Evolutionary conservation across 2,113 vertebrate genomes (phyloP), one percentile per base, ranked within the genome.

Genomic region (Bungarus multicinctus): DNA sequence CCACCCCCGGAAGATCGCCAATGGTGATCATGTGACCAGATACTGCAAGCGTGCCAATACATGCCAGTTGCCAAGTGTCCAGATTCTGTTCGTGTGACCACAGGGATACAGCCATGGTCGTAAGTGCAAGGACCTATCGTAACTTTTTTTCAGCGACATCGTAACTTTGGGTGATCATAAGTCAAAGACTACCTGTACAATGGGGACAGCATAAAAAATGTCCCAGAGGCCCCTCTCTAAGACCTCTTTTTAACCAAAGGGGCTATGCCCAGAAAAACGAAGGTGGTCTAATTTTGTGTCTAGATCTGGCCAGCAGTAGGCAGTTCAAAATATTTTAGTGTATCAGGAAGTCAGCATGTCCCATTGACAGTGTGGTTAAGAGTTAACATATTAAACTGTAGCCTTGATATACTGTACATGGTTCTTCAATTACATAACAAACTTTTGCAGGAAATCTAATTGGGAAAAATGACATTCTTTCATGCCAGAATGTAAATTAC

Each of bases 1-100:
- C 57, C 23, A n/a, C 55, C 3, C 0, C 0, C 0, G 10, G 27
- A 5, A n/a, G 30, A 64, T n/a, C 11, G 1, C 11, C 60, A n/a
- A 69, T 12, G 30, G 60, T 1, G 11, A 69, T 14, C 4, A 2
- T 12, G 0, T n/a, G 60, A n/a, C 3, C 30, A 12, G 30, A 69
- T 69, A n/a, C 60, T 14, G 60, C 27, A 30, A n/a, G 12, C 12
- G 9, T n/a, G 60, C n/a, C 30, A 64, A n/a, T 64, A n/a, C 11
- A 12, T 14, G 30, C 60, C 4, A 2, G 11, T n/a, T 69, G 60
- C 12, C 11, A 14, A n/a, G 11, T 4, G 60, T 25, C 30, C 30
- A n/a, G 10, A 5, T 69, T 69, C n/a, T 69, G 30, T n/a, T 69
- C 64, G 14, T 69, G 30, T 0, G 12, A 69, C 64, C 64, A 69